A percentile compares a stretch with the other conserved stretches of the same genome.
Evolutionary conservation across 2,113 vertebrate genomes (phyloP).

Genomic region (Platichthys flesus): DNA sequence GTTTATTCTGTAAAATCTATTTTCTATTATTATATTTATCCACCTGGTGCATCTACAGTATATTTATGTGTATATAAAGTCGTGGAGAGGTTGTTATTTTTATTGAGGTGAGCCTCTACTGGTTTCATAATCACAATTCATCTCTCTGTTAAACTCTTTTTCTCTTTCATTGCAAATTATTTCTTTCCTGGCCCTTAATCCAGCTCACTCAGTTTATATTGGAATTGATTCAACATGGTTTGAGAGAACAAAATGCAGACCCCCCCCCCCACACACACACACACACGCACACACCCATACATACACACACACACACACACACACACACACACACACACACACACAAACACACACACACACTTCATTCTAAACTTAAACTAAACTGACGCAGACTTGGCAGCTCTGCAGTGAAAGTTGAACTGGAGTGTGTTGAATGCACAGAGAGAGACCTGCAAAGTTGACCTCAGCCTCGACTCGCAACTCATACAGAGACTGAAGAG

Average conservation of each 20-base stretch:
- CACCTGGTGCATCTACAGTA: too few species aligned
- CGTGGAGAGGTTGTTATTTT: neutral
- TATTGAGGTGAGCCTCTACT: neutral
- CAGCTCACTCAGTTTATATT: neutral
- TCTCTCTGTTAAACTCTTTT: neutral
- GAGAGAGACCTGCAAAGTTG: neutral
- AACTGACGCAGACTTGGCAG: neutral
- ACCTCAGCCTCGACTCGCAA: slow-evolving; percentile 19
- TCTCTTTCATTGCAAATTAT: slow-evolving; percentile 4
- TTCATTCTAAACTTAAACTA: neutral
- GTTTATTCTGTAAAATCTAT: too few species aligned
- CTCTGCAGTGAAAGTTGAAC: neutral
- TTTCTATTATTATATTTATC: too few species aligned
- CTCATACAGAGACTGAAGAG: slow-evolving; percentile 44
- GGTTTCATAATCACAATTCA: neutral
- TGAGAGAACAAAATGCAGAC: too few species aligned
- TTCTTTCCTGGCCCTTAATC: neutral
- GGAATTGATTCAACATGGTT: too few species aligned
- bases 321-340: too few species aligned
- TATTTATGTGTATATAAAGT: too few species aligned
- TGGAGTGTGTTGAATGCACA: too few species aligned
- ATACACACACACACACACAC: too few species aligned
- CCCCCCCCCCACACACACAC: too few species aligned
- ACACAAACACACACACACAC: neutral
- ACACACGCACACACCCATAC: too few species aligned